Evolutionary conservation across 2,797 vertebrate genomes (phyloP).

Genomic region (Notamacropus eugenii): DNA sequence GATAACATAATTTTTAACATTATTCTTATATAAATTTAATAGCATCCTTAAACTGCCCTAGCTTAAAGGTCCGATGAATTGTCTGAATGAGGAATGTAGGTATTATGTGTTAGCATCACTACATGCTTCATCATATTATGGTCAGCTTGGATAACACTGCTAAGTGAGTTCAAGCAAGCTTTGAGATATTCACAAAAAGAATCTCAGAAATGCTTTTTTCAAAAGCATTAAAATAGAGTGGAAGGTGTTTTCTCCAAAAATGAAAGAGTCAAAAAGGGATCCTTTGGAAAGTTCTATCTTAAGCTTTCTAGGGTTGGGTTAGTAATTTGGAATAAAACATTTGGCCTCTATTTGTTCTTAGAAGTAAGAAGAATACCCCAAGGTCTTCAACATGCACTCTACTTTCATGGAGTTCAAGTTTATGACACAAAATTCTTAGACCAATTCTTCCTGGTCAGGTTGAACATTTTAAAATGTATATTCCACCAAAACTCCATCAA

Average conservation of each 20-base stretch:
- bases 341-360: not conserved
- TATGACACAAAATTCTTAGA: slow-evolving; percentile 4
- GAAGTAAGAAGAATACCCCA: not conserved
- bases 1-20: slow-evolving; percentile 35
- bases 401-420: slow-evolving; percentile 29
- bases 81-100: slow-evolving; percentile 70
- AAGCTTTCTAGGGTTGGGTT: not conserved
- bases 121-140: slow-evolving; percentile 67
- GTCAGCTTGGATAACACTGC: slow-evolving; percentile 37
- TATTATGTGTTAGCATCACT: slow-evolving; percentile 79
- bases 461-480: not conserved
- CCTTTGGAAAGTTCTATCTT: not conserved
- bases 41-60: slow-evolving; percentile 60
- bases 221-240: not conserved
- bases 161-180: not conserved
- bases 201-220: not conserved
- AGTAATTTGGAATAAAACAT: not conserved
- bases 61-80: slow-evolving; percentile 68
- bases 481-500: not conserved
- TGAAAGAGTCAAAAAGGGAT: slow-evolving; percentile 3
- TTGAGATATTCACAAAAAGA: slow-evolving; percentile 35
- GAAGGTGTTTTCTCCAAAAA: not conserved
- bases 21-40: slow-evolving; percentile 15
- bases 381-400: not conserved
- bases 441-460: not conserved